Percentiles rank a stretch among this genome's conserved stretches.
These are phyloP conservation scores for Unio delphinus DNA, from an alignment of 2,888 invertebrate genomes.

Conservation along the genomic window DNA sequence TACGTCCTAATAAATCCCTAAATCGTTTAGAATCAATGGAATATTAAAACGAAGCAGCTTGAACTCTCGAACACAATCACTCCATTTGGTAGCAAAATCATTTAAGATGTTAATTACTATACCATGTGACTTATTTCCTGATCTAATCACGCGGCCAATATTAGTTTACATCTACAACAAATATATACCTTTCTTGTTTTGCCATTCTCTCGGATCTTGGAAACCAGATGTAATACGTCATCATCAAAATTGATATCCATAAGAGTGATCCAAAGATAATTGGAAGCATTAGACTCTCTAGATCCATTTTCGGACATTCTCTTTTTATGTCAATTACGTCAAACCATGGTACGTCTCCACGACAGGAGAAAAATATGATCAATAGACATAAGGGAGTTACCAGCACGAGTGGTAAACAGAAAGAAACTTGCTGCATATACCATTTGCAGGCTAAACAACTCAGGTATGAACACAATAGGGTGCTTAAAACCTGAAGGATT, in stretches of 20 bases:
- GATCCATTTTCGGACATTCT: conserved; percentile 17
- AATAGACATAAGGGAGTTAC: conserved; percentile 54
- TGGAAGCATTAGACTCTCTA: conserved; percentile 4
- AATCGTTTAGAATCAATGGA: no score
- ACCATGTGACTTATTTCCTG: no score
- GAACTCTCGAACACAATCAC: no score
- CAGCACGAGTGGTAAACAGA: conserved; percentile 69
- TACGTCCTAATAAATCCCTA: no score
- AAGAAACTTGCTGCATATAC: conserved; percentile 71
- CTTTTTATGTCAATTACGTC: conserved; percentile 3
- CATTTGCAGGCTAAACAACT: conserved; percentile 74
- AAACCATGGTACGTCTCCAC: neutral
- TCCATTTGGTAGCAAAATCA: no score
- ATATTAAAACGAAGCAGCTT: no score
- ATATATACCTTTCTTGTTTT: conserved; percentile 84
- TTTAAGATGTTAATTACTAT: no score
- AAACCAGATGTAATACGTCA: conserved; percentile 95
- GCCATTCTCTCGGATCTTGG: conserved; percentile 97
- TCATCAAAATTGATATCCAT: conserved; percentile 94
- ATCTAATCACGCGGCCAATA: no score
- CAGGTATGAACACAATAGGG: conserved; percentile 55
- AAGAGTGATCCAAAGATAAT: conserved; percentile 72
- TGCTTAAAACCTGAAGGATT: conserved; percentile 24
- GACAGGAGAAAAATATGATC: conserved; percentile 12
- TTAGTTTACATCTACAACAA: neutral